Evolutionary conservation across 2,113 vertebrate genomes (phyloP).

Genomic region (Dipodomys ordii): DNA sequence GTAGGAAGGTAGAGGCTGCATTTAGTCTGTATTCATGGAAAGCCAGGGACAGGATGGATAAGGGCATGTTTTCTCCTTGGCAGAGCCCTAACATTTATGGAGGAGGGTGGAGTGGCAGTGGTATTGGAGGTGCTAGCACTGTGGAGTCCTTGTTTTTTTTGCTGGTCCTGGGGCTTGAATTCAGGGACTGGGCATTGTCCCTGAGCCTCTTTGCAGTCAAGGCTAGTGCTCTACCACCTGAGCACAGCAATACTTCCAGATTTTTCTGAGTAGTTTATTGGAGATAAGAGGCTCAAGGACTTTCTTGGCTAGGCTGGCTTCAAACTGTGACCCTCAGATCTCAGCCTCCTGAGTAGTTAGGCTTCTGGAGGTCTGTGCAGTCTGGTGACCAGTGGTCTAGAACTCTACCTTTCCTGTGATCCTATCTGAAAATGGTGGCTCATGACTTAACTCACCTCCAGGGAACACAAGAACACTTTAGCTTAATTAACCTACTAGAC

Average conservation of each 20-base stretch:
- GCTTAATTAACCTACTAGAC: neutral
- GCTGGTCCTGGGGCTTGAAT: too few species aligned
- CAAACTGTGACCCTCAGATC: too few species aligned
- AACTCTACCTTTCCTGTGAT: neutral
- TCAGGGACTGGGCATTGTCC: too few species aligned
- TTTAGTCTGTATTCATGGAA: constrained; percentile 36
- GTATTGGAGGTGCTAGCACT: neutral
- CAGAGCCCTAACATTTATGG: neutral
- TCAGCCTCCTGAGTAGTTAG: too few species aligned
- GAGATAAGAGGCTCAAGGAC: too few species aligned
- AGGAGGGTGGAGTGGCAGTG: neutral
- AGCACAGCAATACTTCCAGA: too few species aligned
- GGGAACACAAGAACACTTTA: neutral
- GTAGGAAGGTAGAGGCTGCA: constrained; percentile 21
- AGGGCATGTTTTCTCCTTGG: neutral
- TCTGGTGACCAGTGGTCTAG: rapidly evolving
- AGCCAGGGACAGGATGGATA: neutral
- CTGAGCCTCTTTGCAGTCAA: too few species aligned
- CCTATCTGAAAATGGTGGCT: neutral
- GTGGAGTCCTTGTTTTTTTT: neutral
- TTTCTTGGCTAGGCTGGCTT: too few species aligned
- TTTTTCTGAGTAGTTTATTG: too few species aligned
- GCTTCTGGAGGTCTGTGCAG: too few species aligned
- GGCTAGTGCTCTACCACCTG: too few species aligned
- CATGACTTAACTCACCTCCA: neutral